These are phyloP conservation scores for Eumerus sabulonum DNA, from an alignment of 2,888 invertebrate species.

Conservation along the genomic window DNA sequence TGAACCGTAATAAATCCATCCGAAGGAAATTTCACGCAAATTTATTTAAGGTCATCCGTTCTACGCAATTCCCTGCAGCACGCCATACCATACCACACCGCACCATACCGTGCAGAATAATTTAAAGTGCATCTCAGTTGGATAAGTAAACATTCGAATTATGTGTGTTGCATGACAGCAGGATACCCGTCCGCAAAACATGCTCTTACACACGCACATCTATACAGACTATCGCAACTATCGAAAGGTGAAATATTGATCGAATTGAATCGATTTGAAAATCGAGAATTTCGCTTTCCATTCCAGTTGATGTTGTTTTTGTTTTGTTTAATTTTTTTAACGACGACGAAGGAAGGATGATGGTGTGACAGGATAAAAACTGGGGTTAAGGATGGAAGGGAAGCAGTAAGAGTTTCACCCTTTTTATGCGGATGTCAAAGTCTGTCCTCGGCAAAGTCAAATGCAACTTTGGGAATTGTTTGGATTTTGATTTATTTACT, in stretches of 20 bases:
- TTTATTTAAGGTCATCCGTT: slow-evolving; percentile 65
- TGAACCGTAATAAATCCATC: slow-evolving; percentile 53
- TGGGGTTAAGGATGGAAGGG: slow-evolving; percentile 19
- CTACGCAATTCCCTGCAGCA: slow-evolving; percentile 9
- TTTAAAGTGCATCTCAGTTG: slow-evolving; percentile 67
- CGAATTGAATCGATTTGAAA: slow-evolving; percentile 67
- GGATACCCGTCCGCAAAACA: slow-evolving; percentile 78
- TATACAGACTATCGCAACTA: slow-evolving; percentile 23
- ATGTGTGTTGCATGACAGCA: slow-evolving; percentile 72
- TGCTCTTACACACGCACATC: slow-evolving; percentile 74
- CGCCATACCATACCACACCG: not conserved
- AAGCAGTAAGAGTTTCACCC: slow-evolving; percentile 40
- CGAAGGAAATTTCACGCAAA: slow-evolving; percentile 66
- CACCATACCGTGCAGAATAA: slow-evolving; percentile 21
- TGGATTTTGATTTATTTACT: slow-evolving; percentile 78
- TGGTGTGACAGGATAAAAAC: slow-evolving; percentile 65
- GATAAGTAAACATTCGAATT: slow-evolving; percentile 68
- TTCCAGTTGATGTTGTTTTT: too few species aligned
- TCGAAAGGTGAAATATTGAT: slow-evolving; percentile 66
- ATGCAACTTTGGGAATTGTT: slow-evolving; percentile 79
- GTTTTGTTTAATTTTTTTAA: slow-evolving; percentile 60
- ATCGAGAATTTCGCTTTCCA: slow-evolving; percentile 51
- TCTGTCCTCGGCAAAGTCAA: slow-evolving; percentile 76
- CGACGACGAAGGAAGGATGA: slow-evolving; percentile 60
- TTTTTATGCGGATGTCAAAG: slow-evolving; percentile 58